phyloP scores from a whole-genome alignment of 2,113 vertebrate genomes.

The Apteryx mantelli region DNA sequence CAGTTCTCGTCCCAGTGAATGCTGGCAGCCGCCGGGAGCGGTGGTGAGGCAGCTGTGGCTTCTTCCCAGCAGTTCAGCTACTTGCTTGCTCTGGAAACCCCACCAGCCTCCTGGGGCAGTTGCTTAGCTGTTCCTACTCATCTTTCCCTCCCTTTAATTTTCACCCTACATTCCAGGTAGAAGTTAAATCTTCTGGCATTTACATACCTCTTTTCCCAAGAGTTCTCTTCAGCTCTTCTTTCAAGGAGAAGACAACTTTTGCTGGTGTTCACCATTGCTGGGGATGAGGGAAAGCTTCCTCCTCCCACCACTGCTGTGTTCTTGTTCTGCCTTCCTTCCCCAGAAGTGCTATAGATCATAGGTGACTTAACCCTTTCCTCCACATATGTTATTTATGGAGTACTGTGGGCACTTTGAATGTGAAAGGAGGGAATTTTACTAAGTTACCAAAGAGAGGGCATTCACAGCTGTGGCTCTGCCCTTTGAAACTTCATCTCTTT shows the following conservation, averaged over 20 bases:
- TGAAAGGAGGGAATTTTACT: not conserved
- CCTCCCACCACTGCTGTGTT: not conserved
- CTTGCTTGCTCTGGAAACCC: not conserved
- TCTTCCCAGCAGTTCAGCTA: not conserved
- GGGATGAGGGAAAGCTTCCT: not conserved
- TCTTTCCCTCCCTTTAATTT: not conserved
- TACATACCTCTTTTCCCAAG: not conserved
- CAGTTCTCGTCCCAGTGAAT: fast-evolving
- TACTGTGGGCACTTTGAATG: fast-evolving
- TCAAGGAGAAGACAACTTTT: not conserved
- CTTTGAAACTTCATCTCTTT: not conserved
- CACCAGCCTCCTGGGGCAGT: not conserved
- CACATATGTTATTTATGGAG: not conserved
- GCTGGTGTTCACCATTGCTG: not conserved
- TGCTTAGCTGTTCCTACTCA: not conserved
- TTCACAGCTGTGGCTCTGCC: not conserved
- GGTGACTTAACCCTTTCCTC: not conserved
- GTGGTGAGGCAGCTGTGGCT: fast-evolving
- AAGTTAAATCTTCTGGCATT: not conserved
- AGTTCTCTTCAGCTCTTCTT: fast-evolving
- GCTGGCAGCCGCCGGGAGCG: fast-evolving
- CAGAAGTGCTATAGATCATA: fast-evolving
- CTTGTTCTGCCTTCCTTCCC: not conserved
- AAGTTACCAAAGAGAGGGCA: not conserved
- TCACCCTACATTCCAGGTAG: not conserved